Percentiles rank a stretch among this genome's conserved stretches.
These are phyloP conservation scores for Alces alces DNA, from an alignment of 2,113 vertebrate species.

Conservation along the genomic window DNA sequence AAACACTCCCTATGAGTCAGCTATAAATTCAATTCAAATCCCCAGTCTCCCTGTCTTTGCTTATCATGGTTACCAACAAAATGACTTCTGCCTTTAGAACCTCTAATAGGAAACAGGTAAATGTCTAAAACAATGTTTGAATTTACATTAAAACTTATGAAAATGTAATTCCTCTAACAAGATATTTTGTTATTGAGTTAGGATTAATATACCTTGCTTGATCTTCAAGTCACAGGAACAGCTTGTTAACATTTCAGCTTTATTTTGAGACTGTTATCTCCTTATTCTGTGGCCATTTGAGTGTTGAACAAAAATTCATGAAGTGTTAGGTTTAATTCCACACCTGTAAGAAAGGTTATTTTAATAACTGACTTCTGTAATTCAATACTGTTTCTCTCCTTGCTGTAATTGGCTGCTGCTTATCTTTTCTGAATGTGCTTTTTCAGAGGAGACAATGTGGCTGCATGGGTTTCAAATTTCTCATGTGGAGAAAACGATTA, in stretches of 20 bases:
- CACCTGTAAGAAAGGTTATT: not conserved
- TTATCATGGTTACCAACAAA: slow-evolving; percentile 65
- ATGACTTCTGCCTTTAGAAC: slow-evolving; percentile 64
- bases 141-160: not conserved
- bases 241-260: slow-evolving; percentile 42
- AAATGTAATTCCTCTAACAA: slow-evolving; percentile 2
- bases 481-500: not conserved
- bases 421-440: slow-evolving; percentile 9
- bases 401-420: slow-evolving; percentile 11
- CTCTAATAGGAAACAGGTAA: slow-evolving; percentile 54
- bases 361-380: slow-evolving; percentile 36
- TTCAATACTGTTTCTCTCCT: slow-evolving; percentile 17
- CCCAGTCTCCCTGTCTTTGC: slow-evolving; percentile 12
- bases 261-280: slow-evolving; percentile 60
- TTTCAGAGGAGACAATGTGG: not conserved
- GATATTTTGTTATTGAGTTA: not conserved
- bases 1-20: slow-evolving; percentile 74
- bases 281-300: not conserved
- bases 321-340: slow-evolving; percentile 31
- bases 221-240: slow-evolving; percentile 38
- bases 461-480: not conserved
- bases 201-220: not conserved
- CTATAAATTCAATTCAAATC: slow-evolving; percentile 70
- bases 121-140: not conserved
- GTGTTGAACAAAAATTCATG: not conserved